Percentiles rank a stretch among this genome's conserved stretches.
These are phyloP conservation scores for Punctoribates punctum DNA, from an alignment of 2,888 invertebrate species.

Conservation along the genomic window DNA sequence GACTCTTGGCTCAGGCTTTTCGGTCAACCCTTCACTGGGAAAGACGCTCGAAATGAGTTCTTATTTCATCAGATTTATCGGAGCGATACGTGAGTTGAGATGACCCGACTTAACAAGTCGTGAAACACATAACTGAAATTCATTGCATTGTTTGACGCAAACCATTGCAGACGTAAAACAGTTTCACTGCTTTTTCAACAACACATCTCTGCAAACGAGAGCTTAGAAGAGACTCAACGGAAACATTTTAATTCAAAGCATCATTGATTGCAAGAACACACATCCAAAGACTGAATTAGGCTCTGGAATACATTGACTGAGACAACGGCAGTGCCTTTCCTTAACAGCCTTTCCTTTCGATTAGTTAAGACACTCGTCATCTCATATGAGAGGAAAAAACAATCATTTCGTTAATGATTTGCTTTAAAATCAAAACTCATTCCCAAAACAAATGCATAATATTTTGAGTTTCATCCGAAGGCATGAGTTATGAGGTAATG, in stretches of 20 bases:
- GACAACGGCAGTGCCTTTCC: too few species aligned
- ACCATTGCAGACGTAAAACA: not conserved
- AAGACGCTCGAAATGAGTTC: not conserved
- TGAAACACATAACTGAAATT: not conserved
- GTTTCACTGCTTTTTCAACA: not conserved
- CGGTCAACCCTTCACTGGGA: slow-evolving; percentile 4
- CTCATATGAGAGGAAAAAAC: too few species aligned
- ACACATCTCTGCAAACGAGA: not conserved
- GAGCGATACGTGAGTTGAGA: slow-evolving; percentile 8
- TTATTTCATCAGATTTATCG: slow-evolving; percentile 18
- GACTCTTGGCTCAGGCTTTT: not conserved
- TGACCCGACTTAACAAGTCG: slow-evolving; percentile 12
- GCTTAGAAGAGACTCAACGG: slow-evolving; percentile 3
- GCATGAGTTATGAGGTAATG: too few species aligned
- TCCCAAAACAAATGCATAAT: too few species aligned
- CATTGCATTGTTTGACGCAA: not conserved
- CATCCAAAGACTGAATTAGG: not conserved
- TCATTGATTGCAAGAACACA: not conserved
- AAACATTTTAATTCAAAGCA: slow-evolving; percentile 18
- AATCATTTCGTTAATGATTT: too few species aligned
- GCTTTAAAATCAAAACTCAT: too few species aligned
- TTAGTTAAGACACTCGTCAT: too few species aligned
- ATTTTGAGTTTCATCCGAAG: too few species aligned
- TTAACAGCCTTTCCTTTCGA: too few species aligned
- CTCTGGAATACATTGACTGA: too few species aligned